Percentiles rank a stretch among this genome's conserved stretches.
Conservation (phyloP, 2,888 invertebrate species). For the Prosapia bicincta region DNA sequence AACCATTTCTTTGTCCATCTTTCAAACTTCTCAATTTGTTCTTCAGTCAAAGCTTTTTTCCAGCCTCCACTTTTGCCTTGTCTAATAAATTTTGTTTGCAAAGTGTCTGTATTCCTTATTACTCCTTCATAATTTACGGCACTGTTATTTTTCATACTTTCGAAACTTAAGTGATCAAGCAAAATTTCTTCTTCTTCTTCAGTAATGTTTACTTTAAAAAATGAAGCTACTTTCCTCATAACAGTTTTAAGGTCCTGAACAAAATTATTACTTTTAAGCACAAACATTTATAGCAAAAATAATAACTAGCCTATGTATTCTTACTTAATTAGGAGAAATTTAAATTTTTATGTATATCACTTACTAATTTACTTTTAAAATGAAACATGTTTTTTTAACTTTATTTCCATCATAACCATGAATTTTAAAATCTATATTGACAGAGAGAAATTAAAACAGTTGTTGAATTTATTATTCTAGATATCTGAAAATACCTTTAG, state of each 20-base stretch:
- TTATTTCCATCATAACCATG: too few relatives aligned
- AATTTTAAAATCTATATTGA: too few relatives aligned
- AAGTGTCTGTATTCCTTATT: neutral
- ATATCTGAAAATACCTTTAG: too few relatives aligned
- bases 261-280: neutral
- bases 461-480: too few relatives aligned
- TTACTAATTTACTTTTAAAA: too few relatives aligned
- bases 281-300: too few relatives aligned
- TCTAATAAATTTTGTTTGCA: conserved; percentile 47
- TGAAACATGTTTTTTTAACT: too few relatives aligned
- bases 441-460: too few relatives aligned
- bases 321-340: too few relatives aligned
- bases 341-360: too few relatives aligned
- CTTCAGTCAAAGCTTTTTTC: conserved; percentile 41
- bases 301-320: too few relatives aligned
- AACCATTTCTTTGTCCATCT: conserved; percentile 38
- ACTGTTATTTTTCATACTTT: conserved; percentile 56
- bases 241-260: conserved; percentile 47
- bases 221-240: conserved; percentile 47
- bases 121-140: conserved; percentile 53
- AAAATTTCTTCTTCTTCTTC: conserved; percentile 46
- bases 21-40: conserved; percentile 43
- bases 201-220: conserved; percentile 45
- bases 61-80: conserved; percentile 48
- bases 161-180: conserved; percentile 50